Evolutionary conservation across 2,797 vertebrate genomes (phyloP).

Genomic region (Arrhamphus sclerolepis): DNA sequence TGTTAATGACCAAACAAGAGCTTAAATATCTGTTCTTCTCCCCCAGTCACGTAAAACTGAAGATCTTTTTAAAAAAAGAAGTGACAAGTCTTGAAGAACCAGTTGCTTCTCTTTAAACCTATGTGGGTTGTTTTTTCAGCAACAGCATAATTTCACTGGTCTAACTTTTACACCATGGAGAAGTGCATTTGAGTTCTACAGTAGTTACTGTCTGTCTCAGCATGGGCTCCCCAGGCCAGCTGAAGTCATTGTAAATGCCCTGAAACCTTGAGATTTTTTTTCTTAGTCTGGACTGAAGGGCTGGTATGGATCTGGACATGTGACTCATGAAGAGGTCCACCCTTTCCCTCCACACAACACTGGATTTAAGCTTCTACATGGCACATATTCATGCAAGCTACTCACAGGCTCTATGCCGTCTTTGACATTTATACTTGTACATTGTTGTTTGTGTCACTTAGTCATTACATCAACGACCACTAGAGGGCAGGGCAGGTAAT

Average conservation of each 20-base stretch:
- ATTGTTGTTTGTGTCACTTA: too few species aligned
- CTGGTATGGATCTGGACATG: slow-evolving; percentile 50
- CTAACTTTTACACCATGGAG: slow-evolving; percentile 74
- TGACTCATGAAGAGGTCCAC: slow-evolving; percentile 52
- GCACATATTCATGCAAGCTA: too few species aligned
- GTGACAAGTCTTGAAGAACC: too few species aligned
- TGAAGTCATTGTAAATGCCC: slow-evolving; percentile 49
- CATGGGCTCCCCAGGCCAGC: slow-evolving; percentile 44
- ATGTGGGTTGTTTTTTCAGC: slow-evolving; percentile 42
- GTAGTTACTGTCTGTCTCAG: slow-evolving; percentile 44
- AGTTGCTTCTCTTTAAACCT: not conserved
- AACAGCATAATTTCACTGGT: slow-evolving; percentile 54
- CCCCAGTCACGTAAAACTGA: not conserved
- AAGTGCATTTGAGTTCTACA: slow-evolving; percentile 58
- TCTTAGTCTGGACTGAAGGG: slow-evolving; percentile 48
- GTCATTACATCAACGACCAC: too few species aligned
- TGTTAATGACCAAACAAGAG: too few species aligned
- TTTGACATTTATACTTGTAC: too few species aligned
- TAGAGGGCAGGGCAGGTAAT: too few species aligned
- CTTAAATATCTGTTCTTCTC: not conserved
- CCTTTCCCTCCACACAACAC: slow-evolving; percentile 39
- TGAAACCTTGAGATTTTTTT: slow-evolving; percentile 47
- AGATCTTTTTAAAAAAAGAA: not conserved
- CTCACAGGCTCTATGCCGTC: too few species aligned
- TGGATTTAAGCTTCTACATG: slow-evolving; percentile 12